Conservation (phyloP, 1,140 invertebrate species). For the Drosophila erecta region DNA sequence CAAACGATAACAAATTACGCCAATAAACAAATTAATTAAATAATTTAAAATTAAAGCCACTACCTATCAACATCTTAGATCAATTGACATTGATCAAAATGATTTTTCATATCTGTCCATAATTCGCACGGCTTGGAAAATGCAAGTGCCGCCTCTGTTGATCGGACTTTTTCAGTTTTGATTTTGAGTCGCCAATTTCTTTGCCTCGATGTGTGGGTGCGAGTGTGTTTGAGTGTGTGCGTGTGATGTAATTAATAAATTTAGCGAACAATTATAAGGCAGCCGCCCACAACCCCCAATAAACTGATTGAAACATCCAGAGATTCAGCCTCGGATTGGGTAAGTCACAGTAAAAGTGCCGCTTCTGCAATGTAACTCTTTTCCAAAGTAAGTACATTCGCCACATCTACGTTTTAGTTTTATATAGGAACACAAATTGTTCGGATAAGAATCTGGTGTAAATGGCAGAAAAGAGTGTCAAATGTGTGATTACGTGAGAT, state of each 20-base stretch:
- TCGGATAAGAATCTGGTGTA: constrained; percentile 8
- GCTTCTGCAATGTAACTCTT: background rate
- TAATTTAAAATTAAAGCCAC: background rate
- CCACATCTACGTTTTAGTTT: background rate
- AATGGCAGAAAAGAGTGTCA: constrained; percentile 1
- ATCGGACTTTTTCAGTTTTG: background rate
- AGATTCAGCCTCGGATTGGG: constrained; percentile 33
- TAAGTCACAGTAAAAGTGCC: constrained; percentile 27
- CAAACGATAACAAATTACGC: constrained; percentile 15
- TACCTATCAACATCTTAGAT: too few relatives aligned
- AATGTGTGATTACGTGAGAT: constrained; percentile 20
- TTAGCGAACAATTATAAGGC: constrained; percentile 17
- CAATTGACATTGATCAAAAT: too few relatives aligned
- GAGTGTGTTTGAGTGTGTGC: background rate
- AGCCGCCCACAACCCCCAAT: constrained; percentile 8
- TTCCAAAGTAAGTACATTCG: background rate
- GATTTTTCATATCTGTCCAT: background rate
- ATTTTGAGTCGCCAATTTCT: background rate
- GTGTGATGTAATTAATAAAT: constrained; percentile 33
- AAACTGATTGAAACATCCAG: constrained; percentile 4
- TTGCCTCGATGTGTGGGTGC: constrained; percentile 9
- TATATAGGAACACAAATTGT: background rate
- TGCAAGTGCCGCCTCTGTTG: constrained; percentile 18
- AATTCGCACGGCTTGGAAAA: background rate
- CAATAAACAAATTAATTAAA: constrained; percentile 26